These are phyloP conservation scores for Tetrax tetrax DNA, from an alignment of 2,113 vertebrate genomes.

Conservation along the genomic window DNA sequence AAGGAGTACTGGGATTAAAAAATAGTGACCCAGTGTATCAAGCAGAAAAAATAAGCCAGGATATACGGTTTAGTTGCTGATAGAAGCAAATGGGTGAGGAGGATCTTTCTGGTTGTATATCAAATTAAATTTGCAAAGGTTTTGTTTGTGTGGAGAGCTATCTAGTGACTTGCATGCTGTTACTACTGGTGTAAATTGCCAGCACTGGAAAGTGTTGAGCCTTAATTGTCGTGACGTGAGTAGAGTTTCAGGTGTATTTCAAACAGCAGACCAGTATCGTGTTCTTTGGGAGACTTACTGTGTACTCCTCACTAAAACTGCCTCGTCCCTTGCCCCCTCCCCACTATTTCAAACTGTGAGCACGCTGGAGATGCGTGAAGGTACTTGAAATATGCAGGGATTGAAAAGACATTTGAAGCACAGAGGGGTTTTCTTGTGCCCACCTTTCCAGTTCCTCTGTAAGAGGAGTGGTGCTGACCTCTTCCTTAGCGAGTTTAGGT, in stretches of 20 bases:
- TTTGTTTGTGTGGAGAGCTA: neutral
- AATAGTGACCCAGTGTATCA: accelerated
- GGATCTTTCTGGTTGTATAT: neutral
- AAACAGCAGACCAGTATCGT: neutral
- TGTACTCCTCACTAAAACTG: neutral
- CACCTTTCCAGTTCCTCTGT: accelerated
- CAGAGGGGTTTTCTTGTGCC: neutral
- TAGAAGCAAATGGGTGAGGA: neutral
- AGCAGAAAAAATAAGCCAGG: neutral
- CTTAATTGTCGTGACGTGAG: neutral
- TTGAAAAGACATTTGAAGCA: neutral
- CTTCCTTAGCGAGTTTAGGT: neutral
- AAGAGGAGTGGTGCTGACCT: neutral
- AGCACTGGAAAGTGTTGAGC: neutral
- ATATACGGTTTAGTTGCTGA: neutral
- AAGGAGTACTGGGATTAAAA: neutral
- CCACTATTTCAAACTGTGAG: accelerated
- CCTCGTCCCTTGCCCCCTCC: neutral
- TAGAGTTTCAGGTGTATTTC: neutral
- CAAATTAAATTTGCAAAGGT: neutral
- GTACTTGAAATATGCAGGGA: neutral
- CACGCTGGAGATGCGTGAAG: neutral
- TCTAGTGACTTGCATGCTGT: neutral
- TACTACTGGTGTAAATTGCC: neutral
- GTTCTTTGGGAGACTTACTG: neutral